A percentile compares a stretch with the other conserved stretches of the same genome.
phyloP scores from a whole-genome alignment of 2,888 invertebrate species.

The Daptonema setosum region DNA sequence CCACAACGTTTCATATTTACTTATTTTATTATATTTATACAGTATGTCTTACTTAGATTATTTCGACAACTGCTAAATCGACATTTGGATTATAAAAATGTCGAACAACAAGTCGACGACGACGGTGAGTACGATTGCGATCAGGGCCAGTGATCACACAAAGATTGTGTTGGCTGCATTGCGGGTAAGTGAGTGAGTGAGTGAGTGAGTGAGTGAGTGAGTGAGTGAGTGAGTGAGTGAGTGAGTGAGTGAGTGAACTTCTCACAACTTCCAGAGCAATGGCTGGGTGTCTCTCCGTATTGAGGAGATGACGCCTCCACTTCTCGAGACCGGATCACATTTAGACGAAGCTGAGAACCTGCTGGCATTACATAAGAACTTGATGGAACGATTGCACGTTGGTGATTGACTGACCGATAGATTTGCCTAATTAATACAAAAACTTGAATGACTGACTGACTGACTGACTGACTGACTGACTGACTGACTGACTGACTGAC shows the following conservation, averaged over 20 bases:
- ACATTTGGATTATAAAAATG: too few species aligned
- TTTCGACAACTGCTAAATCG: too few species aligned
- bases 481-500: too few species aligned
- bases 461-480: too few species aligned
- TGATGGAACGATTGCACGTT: constrained; percentile 59
- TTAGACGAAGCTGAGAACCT: constrained; percentile 52
- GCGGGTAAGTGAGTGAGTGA: constrained; percentile 42
- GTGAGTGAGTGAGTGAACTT: neutral
- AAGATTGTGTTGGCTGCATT: constrained; percentile 65
- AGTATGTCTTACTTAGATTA: too few species aligned
- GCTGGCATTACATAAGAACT: constrained; percentile 56
- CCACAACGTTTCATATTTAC: too few species aligned
- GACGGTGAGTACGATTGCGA: constrained; percentile 69
- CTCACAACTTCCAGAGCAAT: constrained; percentile 34
- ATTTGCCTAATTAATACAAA: too few species aligned
- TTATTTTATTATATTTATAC: too few species aligned
- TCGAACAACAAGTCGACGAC: constrained; percentile 41
- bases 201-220: neutral
- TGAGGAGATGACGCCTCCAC: constrained; percentile 58
- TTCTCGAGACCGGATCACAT: constrained; percentile 54
- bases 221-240: neutral
- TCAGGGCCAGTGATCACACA: constrained; percentile 56
- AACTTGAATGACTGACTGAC: too few species aligned
- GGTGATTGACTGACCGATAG: constrained; percentile 13
- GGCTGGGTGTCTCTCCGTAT: constrained; percentile 62